Conservation (phyloP, 2,113 vertebrate genomes). For the Puffinus mauretanicus region DNA sequence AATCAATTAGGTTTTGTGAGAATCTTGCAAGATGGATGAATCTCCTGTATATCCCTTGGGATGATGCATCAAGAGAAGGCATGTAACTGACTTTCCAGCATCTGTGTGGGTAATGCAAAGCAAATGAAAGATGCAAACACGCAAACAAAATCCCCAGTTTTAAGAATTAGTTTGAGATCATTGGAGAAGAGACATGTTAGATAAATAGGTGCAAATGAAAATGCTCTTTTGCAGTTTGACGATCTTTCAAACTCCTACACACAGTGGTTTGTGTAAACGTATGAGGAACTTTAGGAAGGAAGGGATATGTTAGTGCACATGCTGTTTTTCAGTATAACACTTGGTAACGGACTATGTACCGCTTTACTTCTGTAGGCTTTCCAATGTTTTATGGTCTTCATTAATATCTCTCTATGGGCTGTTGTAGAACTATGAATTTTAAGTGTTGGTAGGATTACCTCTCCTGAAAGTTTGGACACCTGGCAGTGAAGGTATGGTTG, state of each 20-base stretch:
- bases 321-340: neutral
- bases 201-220: neutral
- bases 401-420: neutral
- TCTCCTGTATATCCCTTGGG: neutral
- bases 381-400: neutral
- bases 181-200: neutral
- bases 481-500: neutral
- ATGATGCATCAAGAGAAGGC: neutral
- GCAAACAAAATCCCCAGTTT: neutral
- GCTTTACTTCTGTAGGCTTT: neutral
- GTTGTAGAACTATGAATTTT: neutral
- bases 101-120: neutral
- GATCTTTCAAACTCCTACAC: neutral
- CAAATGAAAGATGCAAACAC: fast-evolving
- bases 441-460: neutral
- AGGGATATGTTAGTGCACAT: neutral
- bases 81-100: neutral
- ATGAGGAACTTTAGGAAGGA: neutral
- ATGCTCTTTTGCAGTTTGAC: neutral
- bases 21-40: neutral
- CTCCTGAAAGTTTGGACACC: neutral
- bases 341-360: neutral
- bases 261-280: neutral
- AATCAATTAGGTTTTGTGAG: neutral
- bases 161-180: neutral